phyloP scores from a whole-genome alignment of 2,888 invertebrate species.

The Stictocephala bisonia region DNA sequence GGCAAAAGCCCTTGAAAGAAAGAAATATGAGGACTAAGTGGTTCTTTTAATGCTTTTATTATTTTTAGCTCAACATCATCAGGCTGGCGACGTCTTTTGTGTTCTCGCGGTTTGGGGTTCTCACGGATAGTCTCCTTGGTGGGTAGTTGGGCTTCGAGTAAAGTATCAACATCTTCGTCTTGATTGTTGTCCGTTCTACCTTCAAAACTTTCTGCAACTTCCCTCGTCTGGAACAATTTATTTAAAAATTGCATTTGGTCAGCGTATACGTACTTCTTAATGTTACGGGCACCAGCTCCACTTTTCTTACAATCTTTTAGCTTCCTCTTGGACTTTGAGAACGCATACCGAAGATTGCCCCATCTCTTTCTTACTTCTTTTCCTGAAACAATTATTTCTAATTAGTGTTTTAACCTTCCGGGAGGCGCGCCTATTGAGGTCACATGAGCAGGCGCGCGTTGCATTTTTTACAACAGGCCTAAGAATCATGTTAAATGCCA shows the following conservation, averaged over 20 bases:
- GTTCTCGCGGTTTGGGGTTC: conserved; percentile 22
- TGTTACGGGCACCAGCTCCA: conserved; percentile 44
- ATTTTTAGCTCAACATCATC: conserved; percentile 40
- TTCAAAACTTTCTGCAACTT: conserved; percentile 47
- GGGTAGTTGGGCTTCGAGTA: too few species aligned
- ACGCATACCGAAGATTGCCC: conserved; percentile 44
- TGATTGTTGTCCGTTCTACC: too few species aligned
- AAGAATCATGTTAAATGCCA: too few species aligned
- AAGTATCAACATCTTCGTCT: conserved; percentile 23
- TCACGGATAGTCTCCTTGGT: neutral
- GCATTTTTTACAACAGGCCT: too few species aligned
- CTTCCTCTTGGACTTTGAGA: conserved; percentile 30
- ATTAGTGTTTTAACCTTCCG: too few species aligned
- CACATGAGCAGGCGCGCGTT: too few species aligned
- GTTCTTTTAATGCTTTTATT: conserved; percentile 27
- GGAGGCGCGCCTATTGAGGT: too few species aligned
- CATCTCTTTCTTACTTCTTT: conserved; percentile 44
- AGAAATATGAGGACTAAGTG: conserved; percentile 11
- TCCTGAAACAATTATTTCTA: conserved; percentile 45
- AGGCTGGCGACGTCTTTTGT: conserved; percentile 43
- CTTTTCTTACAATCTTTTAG: conserved; percentile 42
- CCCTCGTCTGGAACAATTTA: conserved; percentile 21
- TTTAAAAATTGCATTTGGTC: conserved; percentile 49
- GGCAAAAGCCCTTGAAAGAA: conserved; percentile 30
- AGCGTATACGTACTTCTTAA: conserved; percentile 44